Evolutionary conservation across 2,888 invertebrate genomes (phyloP).

Genomic region (Drosophila birchii): DNA sequence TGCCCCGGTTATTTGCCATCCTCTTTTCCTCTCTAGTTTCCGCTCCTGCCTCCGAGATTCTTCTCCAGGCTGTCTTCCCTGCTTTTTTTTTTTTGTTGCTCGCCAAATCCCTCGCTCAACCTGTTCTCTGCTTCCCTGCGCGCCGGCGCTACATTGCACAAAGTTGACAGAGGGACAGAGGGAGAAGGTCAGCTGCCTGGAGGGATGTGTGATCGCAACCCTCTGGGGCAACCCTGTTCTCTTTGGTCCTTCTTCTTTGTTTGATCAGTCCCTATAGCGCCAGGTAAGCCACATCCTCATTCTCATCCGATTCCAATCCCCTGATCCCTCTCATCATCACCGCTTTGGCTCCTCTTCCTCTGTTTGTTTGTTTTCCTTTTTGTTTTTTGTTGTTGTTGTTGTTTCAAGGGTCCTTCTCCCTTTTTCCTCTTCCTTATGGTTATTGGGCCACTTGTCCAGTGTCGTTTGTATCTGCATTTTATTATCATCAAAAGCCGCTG

Average conservation of each 20-base stretch:
- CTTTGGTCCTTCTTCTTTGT: constrained; percentile 44
- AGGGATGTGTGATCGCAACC: constrained; percentile 55
- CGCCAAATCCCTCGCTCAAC: constrained; percentile 39
- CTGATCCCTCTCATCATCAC: constrained; percentile 11
- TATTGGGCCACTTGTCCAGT: constrained; percentile 30
- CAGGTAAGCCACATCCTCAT: constrained; percentile 70
- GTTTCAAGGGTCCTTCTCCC: constrained; percentile 18
- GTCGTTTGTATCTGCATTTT: constrained; percentile 61
- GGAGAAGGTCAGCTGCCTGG: constrained; percentile 42
- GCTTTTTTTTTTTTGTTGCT: constrained; percentile 1
- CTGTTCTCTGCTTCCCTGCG: constrained; percentile 41
- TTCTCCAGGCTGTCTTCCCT: constrained; percentile 19
- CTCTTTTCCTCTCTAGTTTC: neutral
- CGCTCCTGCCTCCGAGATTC: constrained; percentile 10
- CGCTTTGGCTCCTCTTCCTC: constrained; percentile 17
- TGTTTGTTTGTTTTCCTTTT: constrained; percentile 16
- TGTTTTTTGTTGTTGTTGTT: no score
- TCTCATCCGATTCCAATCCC: constrained; percentile 30
- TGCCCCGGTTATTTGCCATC: neutral
- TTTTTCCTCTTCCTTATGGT: constrained; percentile 10
- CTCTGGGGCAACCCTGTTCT: constrained; percentile 43
- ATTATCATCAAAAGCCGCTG: constrained; percentile 62
- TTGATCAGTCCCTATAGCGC: constrained; percentile 64
- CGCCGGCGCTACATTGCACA: constrained; percentile 43
- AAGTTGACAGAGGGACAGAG: constrained; percentile 9